Base-by-base conservation (phyloP, 2,113 vertebrate species). In the Hassar affinis region DNA sequence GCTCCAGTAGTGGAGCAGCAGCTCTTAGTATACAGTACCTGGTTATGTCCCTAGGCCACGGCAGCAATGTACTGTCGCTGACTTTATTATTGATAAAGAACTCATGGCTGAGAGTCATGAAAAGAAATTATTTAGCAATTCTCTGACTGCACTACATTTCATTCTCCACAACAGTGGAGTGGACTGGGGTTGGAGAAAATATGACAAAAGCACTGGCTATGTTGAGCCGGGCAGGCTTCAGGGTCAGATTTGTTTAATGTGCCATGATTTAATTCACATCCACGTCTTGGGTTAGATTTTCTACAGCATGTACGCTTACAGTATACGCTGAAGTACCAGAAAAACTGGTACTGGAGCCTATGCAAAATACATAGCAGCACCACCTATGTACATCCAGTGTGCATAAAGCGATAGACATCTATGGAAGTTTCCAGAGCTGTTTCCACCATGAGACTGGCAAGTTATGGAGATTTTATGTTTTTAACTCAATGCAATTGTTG, bases 31-130 rank as follows among this genome's bases (percentile, higher is more conserved):
- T 56, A 77, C 33, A 20, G 27, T 33, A 75, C 80, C 54, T 62
- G 81, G 69, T 76, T 27, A 75, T 57, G 47, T 82, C 87, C 84
- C 61, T 85, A 87, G 86, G 64, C 85, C 47, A 85, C 56, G 25
- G 72, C 35, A 79, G 38, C 72, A 80, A 79, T 54, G 51, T 86
- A 80, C 83, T 78, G 72, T 85, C 89, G 77, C 83, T 84, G 83
- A 74, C 75, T 93, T 35, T 84, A 92, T 91, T 90, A 91, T 92
- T 88, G 83, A 91, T 92, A 85, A 91, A 83, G 83, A 83, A 79
- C 83, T 64, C 69, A 76, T 57, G 56, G 54, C 35, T 45, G 45
- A 69, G 66, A 33, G 35, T 86, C 72, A 79, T 68, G 2, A 83
- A 87, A 78, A 85, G 75, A 82, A 83, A 69, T 84, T 75, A 86